Evolutionary conservation across 2,797 vertebrate species (phyloP).

Genomic region (Hephaestus fuliginosus): DNA sequence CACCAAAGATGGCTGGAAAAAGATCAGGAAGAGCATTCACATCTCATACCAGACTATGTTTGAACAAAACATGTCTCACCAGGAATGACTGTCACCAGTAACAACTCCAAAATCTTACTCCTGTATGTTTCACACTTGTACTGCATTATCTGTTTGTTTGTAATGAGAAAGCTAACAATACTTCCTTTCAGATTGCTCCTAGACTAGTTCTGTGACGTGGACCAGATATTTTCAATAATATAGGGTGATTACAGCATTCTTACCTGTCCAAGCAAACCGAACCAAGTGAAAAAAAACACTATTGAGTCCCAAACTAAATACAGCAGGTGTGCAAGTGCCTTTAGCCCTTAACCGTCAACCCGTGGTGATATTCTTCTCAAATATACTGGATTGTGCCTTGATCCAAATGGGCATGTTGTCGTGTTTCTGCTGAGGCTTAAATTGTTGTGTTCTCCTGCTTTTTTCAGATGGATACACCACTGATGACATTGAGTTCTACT

Average conservation of each 20-base stretch:
- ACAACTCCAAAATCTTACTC: not conserved
- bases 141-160: not conserved
- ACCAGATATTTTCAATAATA: not conserved
- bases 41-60: too few species aligned
- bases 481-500: slow-evolving; percentile 97
- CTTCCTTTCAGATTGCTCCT: not conserved
- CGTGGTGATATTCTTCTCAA: not conserved
- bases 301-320: not conserved
- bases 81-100: not conserved
- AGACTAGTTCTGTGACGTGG: not conserved
- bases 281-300: not conserved
- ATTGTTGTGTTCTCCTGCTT: slow-evolving; percentile 22
- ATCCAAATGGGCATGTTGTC: not conserved
- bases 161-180: not conserved
- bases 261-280: not conserved
- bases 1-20: too few species aligned
- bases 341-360: not conserved
- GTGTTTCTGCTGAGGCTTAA: not conserved
- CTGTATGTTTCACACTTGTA: not conserved
- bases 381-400: not conserved
- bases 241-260: not conserved
- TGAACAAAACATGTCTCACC: too few species aligned
- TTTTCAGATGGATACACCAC: slow-evolving; percentile 95
- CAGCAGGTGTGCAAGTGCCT: not conserved
- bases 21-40: too few species aligned